Conservation (phyloP, 2,888 invertebrate species). For the Acheta domesticus region DNA sequence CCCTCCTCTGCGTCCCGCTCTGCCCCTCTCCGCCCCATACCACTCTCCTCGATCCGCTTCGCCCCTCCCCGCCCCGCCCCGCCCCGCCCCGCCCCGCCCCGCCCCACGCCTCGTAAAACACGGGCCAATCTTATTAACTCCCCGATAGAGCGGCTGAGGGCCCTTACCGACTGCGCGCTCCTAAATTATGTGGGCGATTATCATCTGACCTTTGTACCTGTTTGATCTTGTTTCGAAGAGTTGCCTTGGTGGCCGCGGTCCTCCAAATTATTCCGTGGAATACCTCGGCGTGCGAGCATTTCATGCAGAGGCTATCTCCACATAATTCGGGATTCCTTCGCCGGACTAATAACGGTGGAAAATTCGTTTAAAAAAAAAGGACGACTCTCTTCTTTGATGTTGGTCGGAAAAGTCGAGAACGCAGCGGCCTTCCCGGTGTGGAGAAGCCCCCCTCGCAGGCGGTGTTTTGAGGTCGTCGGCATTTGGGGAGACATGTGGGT, state of each 20-base stretch:
- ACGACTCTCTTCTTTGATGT: not conserved
- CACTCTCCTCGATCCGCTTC: no score
- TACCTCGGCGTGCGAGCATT: not conserved
- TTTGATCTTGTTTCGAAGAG: not conserved
- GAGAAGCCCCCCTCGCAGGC: not conserved
- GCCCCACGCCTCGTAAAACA: not conserved
- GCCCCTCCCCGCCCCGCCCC: no score
- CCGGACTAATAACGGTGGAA: not conserved
- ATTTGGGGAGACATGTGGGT: not conserved
- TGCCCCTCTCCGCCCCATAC: no score
- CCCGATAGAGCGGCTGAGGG: not conserved
- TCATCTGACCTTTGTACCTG: conserved; percentile 18
- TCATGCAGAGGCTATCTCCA: not conserved
- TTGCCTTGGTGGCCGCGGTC: not conserved
- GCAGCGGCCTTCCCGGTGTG: not conserved
- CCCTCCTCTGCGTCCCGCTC: no score
- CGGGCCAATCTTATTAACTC: conserved; percentile 2
- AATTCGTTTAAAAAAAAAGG: not conserved
- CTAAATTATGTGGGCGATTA: conserved; percentile 18
- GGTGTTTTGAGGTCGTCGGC: not conserved
- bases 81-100: no score
- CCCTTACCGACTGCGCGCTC: not conserved
- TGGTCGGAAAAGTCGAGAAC: conserved; percentile 2
- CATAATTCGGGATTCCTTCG: not conserved
- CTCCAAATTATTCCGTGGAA: not conserved